Evolutionary conservation across 2,888 invertebrate genomes (phyloP).

Genomic region (Xanthorhoe designata): DNA sequence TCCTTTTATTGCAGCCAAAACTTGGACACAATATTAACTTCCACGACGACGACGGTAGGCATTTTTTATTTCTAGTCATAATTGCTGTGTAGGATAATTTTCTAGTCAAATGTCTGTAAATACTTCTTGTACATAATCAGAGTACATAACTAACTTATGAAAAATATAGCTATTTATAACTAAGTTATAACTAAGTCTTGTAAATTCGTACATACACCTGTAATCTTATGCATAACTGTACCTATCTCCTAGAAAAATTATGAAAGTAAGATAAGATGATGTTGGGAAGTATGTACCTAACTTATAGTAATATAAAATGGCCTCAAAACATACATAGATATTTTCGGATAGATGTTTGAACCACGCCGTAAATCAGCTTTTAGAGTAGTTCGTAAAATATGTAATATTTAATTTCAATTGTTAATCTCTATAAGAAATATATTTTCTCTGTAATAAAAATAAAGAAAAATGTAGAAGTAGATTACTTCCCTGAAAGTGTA

Average conservation of each 20-base stretch:
- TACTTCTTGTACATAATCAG: constrained; percentile 74
- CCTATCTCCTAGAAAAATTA: constrained; percentile 10
- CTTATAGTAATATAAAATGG: constrained; percentile 51
- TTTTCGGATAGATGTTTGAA: constrained; percentile 77
- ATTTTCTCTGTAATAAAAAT: constrained; percentile 13
- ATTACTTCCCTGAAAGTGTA: constrained; percentile 26
- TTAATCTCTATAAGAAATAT: constrained; percentile 4
- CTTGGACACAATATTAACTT: constrained; percentile 93
- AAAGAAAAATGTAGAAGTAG: constrained; percentile 20
- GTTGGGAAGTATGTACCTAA: constrained; percentile 2
- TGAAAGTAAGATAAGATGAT: constrained; percentile 3
- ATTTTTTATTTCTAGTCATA: constrained; percentile 55
- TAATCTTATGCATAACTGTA: constrained; percentile 14
- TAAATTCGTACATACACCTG: constrained; percentile 26
- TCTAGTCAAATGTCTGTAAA: constrained; percentile 61
- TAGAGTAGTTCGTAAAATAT: constrained; percentile 21
- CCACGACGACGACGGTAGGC: constrained; percentile 61
- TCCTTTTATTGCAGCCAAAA: constrained; percentile 88
- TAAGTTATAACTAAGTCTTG: constrained; percentile 33
- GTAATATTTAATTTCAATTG: constrained; percentile 4
- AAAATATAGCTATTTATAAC: constrained; percentile 58
- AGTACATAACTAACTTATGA: constrained; percentile 65
- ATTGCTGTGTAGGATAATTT: constrained; percentile 58
- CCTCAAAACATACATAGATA: constrained; percentile 70
- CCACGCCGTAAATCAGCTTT: constrained; percentile 44